Conservation (phyloP, 2,797 vertebrate genomes). For the Fringilla coelebs region DNA sequence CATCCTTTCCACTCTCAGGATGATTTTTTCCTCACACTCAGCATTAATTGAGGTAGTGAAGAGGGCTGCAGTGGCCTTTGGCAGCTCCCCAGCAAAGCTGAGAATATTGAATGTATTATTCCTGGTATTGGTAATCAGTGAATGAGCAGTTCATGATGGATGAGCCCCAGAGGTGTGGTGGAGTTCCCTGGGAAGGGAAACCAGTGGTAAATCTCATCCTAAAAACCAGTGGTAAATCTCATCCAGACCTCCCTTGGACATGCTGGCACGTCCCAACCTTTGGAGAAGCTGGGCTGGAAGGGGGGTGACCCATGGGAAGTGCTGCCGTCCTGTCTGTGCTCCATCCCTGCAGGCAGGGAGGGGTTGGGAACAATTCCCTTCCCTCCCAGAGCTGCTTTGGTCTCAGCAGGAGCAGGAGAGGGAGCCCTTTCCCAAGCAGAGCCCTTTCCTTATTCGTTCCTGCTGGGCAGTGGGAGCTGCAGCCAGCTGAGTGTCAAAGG, state of each 20-base stretch:
- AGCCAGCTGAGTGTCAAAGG: not conserved
- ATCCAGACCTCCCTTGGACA: too few species aligned
- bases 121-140: not conserved
- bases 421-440: constrained; percentile 47
- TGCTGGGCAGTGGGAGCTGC: not conserved
- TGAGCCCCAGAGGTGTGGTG: not conserved
- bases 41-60: not conserved
- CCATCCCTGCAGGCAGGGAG: not conserved
- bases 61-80: not conserved
- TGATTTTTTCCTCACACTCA: not conserved
- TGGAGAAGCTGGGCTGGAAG: not conserved
- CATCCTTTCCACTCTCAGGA: not conserved
- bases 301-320: not conserved
- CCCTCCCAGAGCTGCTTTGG: not conserved
- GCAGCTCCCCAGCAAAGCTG: not conserved
- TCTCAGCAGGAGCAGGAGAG: constrained; percentile 6
- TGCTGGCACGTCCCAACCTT: not conserved
- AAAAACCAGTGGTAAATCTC: too few species aligned
- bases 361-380: not conserved
- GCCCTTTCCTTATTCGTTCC: not conserved
- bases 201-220: too few species aligned
- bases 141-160: not conserved
- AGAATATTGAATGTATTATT: not conserved
- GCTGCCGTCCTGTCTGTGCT: not conserved
- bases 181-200: not conserved